phyloP scores from a whole-genome alignment of 2,797 vertebrate genomes.

The Danio tinwini region DNA sequence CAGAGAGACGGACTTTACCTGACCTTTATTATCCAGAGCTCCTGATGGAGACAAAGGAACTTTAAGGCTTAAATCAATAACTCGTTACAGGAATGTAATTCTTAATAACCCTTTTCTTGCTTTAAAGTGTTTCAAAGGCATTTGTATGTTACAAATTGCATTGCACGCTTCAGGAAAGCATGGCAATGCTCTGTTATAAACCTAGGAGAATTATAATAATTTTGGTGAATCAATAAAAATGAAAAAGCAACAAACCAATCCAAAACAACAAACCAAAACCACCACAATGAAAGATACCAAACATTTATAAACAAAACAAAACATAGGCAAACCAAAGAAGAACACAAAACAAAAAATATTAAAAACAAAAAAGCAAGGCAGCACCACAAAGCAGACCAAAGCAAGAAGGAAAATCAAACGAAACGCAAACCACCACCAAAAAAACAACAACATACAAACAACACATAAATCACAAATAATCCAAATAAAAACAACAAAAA shows the following conservation, averaged over 20 bases:
- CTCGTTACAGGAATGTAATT: slow-evolving; percentile 5
- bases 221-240: background rate
- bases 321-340: background rate
- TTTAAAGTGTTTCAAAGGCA: background rate
- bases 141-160: background rate
- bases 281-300: background rate
- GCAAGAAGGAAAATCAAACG: no score
- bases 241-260: background rate
- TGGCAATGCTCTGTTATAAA: background rate
- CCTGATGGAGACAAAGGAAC: background rate
- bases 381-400: no score
- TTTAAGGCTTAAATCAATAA: slow-evolving; percentile 4
- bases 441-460: background rate
- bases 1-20: background rate
- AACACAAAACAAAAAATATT: no score
- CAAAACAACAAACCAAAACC: background rate
- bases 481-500: background rate
- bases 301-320: background rate
- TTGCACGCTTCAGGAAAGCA: background rate
- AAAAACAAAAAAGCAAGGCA: no score
- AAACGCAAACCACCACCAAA: no score
- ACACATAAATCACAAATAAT: background rate
- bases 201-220: background rate
- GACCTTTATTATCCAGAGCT: background rate
- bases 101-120: background rate